These are phyloP conservation scores for Drosophila prolongata DNA, from an alignment of 2,888 invertebrate genomes.

Conservation along the genomic window DNA sequence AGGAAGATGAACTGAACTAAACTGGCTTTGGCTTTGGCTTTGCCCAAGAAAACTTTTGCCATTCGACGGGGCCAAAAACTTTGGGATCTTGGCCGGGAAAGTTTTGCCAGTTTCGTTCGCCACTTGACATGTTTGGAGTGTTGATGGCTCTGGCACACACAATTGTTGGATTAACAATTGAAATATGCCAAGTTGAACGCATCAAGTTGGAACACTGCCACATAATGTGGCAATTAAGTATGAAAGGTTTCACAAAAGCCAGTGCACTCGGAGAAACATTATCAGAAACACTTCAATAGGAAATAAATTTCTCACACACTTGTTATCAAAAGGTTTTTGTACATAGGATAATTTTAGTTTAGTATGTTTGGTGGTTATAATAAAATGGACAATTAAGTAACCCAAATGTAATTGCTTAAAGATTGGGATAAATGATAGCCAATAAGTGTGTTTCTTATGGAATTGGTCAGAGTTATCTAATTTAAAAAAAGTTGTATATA, in stretches of 20 bases:
- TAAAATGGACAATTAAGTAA: too few relatives aligned
- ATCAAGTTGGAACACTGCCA: slow-evolving; percentile 42
- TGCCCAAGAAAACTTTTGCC: slow-evolving; percentile 34
- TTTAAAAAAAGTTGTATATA: too few relatives aligned
- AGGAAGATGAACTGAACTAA: slow-evolving; percentile 54
- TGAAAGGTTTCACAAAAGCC: slow-evolving; percentile 17
- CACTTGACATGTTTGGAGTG: slow-evolving; percentile 49
- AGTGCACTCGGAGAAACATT: slow-evolving; percentile 5
- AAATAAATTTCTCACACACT: not conserved
- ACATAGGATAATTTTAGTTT: too few relatives aligned
- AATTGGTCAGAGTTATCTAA: too few relatives aligned
- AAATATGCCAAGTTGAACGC: slow-evolving; percentile 41
- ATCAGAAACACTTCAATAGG: not conserved
- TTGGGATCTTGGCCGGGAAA: slow-evolving; percentile 38
- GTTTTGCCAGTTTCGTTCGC: slow-evolving; percentile 39
- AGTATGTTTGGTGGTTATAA: too few relatives aligned
- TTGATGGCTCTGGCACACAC: slow-evolving; percentile 39
- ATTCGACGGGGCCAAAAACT: slow-evolving; percentile 33
- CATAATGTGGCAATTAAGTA: slow-evolving; percentile 41
- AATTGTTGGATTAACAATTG: slow-evolving; percentile 45
- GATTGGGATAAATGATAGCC: too few relatives aligned
- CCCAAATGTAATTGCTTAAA: too few relatives aligned
- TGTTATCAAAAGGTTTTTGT: too few relatives aligned
- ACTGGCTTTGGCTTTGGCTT: slow-evolving; percentile 16
- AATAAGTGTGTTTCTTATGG: too few relatives aligned